Conservation (phyloP, 2,113 vertebrate species). For the Lophotis ruficrista region DNA sequence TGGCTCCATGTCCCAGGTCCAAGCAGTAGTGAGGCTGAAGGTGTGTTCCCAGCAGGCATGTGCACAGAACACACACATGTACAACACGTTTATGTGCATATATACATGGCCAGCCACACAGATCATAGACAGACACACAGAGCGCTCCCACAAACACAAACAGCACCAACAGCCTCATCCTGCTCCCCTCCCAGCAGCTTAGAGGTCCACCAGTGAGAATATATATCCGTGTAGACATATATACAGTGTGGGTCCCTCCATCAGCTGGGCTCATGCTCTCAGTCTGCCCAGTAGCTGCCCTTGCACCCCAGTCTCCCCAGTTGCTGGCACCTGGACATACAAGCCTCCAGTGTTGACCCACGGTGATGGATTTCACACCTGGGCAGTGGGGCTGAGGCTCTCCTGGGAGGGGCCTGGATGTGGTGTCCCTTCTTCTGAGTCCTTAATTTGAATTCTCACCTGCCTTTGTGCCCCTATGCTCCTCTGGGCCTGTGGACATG, state of each 20-base stretch:
- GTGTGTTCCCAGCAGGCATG: not conserved
- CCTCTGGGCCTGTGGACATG: not conserved
- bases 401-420: not conserved
- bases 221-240: not conserved
- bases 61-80: not conserved
- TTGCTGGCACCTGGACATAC: not conserved
- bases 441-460: not conserved
- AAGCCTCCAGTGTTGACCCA: accelerated
- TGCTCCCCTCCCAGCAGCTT: not conserved
- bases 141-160: not conserved
- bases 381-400: not conserved
- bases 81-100: not conserved
- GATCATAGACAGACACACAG: not conserved
- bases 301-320: not conserved
- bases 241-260: not conserved
- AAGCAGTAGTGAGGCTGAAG: not conserved
- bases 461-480: not conserved
- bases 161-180: not conserved
- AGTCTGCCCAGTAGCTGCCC: not conserved
- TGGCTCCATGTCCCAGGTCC: not conserved
- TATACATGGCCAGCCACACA: not conserved
- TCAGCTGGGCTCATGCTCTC: not conserved
- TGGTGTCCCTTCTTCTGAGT: not conserved
- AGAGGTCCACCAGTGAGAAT: not conserved
- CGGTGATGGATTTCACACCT: not conserved